Percentiles rank a stretch among this genome's conserved stretches.
phyloP scores from a whole-genome alignment of 2,113 vertebrate genomes.

The Abramis brama region DNA sequence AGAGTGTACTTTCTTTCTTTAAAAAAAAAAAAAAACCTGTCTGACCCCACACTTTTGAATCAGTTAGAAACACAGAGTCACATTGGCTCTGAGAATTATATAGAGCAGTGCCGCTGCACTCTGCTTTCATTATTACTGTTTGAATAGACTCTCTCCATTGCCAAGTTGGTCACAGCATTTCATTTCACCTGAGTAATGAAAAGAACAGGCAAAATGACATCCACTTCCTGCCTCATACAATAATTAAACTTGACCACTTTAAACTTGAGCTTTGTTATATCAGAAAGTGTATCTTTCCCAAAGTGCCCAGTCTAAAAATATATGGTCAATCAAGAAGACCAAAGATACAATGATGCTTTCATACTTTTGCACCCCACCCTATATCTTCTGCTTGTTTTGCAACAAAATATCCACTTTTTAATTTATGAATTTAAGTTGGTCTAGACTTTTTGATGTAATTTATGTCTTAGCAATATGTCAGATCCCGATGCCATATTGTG shows the following conservation, averaged over 20 bases:
- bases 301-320: not conserved
- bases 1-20: not conserved
- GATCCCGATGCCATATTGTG: too few species aligned
- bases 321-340: not conserved
- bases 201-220: not conserved
- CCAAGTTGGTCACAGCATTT: not conserved
- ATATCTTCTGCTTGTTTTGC: not conserved
- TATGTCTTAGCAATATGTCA: too few species aligned
- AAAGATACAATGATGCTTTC: not conserved
- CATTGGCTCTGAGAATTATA: not conserved
- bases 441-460: too few species aligned
- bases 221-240: not conserved
- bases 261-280: not conserved
- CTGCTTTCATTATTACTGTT: slow-evolving; percentile 1
- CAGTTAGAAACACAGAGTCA: not conserved
- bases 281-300: not conserved
- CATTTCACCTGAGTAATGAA: not conserved
- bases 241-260: not conserved
- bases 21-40: not conserved
- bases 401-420: too few species aligned
- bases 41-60: too few species aligned
- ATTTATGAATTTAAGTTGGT: too few species aligned
- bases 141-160: not conserved
- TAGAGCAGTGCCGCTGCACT: not conserved
- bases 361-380: not conserved